A percentile compares a stretch with the other conserved stretches of the same genome.
Evolutionary conservation across 2,888 invertebrate species (phyloP).

Genomic region (Mermis nigrescens): DNA sequence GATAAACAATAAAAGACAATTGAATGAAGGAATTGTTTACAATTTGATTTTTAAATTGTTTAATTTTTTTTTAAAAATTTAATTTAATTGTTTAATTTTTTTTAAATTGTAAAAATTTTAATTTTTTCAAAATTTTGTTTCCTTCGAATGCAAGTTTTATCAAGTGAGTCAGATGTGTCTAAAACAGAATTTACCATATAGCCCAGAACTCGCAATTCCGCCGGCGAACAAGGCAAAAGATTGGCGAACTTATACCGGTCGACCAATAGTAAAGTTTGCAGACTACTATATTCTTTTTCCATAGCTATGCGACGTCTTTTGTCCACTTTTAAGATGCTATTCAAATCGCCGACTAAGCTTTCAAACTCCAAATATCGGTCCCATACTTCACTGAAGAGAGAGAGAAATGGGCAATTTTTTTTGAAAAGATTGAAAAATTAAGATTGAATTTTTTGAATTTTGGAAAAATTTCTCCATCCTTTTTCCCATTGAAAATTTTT

Average conservation of each 20-base stretch:
- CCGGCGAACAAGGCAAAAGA: slow-evolving; percentile 70
- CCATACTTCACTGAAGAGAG: slow-evolving; percentile 65
- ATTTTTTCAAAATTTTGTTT: not conserved
- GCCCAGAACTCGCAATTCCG: slow-evolving; percentile 54
- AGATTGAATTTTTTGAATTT: no score
- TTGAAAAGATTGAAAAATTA: no score
- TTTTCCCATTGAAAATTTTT: no score
- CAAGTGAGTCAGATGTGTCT: not conserved
- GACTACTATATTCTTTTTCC: slow-evolving; percentile 85
- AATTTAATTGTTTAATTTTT: not conserved
- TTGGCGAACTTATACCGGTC: slow-evolving; percentile 88
- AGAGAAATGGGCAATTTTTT: not conserved
- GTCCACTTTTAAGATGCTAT: slow-evolving; percentile 91
- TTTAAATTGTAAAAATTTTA: no score
- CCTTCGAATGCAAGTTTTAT: not conserved
- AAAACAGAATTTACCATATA: slow-evolving; percentile 27
- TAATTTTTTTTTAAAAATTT: not conserved
- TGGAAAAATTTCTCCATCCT: no score
- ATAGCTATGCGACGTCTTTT: slow-evolving; percentile 69
- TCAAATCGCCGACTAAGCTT: slow-evolving; percentile 87
- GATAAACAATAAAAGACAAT: no score
- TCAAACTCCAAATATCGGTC: slow-evolving; percentile 94
- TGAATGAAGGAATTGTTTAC: no score
- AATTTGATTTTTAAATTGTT: not conserved
- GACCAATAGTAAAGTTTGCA: slow-evolving; percentile 84